These are phyloP conservation scores for Coelopa frigida DNA, from an alignment of 1,140 invertebrate species.

Conservation along the genomic window DNA sequence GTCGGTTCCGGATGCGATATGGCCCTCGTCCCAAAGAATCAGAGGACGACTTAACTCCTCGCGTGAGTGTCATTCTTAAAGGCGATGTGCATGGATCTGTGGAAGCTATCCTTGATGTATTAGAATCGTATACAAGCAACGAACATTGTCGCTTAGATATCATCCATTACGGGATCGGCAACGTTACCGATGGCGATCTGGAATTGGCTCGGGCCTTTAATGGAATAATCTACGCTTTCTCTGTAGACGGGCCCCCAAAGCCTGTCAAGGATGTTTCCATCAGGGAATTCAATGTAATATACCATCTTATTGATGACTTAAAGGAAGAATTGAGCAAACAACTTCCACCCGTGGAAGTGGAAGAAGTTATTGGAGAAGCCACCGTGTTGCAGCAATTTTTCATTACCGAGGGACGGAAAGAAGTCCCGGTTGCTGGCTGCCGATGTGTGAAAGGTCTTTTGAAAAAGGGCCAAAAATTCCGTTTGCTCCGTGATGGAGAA, in stretches of 20 bases:
- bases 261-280: constrained; percentile 52
- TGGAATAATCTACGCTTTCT: constrained; percentile 82
- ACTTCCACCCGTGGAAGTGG: constrained; percentile 63
- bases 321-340: constrained; percentile 69
- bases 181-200: constrained; percentile 73
- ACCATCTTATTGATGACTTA: constrained; percentile 82
- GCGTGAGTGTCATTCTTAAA: constrained; percentile 56
- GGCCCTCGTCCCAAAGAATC: constrained; percentile 51
- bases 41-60: constrained; percentile 44
- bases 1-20: constrained; percentile 46
- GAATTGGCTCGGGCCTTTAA: constrained; percentile 79
- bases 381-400: constrained; percentile 77
- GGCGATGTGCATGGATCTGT: constrained; percentile 84
- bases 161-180: constrained; percentile 84
- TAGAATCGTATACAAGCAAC: constrained; percentile 78
- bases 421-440: constrained; percentile 82
- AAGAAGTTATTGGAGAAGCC: constrained; percentile 79
- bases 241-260: constrained; percentile 54
- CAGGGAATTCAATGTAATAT: constrained; percentile 78
- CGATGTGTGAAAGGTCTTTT: constrained; percentile 72
- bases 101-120: constrained; percentile 86
- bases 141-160: constrained; percentile 73
- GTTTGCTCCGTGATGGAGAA: constrained; percentile 63
- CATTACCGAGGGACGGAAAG: constrained; percentile 73
- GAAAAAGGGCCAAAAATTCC: constrained; percentile 60